Conservation (phyloP, 2,888 invertebrate species). For the Yponomeuta plumbellus region DNA sequence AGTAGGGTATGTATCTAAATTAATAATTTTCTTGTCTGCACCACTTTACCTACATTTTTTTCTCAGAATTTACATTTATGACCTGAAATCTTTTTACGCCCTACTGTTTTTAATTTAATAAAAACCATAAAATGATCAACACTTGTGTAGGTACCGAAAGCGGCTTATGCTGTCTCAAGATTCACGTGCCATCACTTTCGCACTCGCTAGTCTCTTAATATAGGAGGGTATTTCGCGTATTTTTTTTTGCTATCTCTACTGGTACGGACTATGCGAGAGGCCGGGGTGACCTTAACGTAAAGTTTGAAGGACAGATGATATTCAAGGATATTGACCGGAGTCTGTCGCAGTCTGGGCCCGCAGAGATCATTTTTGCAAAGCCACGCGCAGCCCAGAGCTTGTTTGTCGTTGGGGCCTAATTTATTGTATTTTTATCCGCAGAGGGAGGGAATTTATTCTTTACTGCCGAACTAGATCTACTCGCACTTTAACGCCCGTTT, state of each 20-base stretch:
- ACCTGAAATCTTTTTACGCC: too few species aligned
- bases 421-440: constrained; percentile 12
- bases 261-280: not conserved
- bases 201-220: too few species aligned
- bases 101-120: too few species aligned
- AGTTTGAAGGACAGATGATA: constrained; percentile 12
- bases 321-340: constrained; percentile 14
- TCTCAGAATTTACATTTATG: too few species aligned
- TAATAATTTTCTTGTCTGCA: too few species aligned
- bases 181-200: too few species aligned
- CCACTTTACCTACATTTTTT: too few species aligned
- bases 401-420: constrained; percentile 2
- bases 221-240: not conserved
- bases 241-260: constrained; percentile 5
- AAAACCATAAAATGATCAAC: too few species aligned
- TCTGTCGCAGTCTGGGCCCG: constrained; percentile 6
- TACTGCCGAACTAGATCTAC: not conserved
- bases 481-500: not conserved
- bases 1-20: not conserved
- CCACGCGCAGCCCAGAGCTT: not conserved
- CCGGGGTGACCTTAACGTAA: constrained; percentile 12
- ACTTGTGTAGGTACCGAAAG: too few species aligned
- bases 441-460: not conserved
- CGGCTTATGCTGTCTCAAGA: too few species aligned
- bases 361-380: constrained; percentile 2